A percentile compares a stretch with the other conserved stretches of the same genome.
These are phyloP conservation scores for Pterocles gutturalis DNA, from an alignment of 2,113 vertebrate species.

Conservation along the genomic window DNA sequence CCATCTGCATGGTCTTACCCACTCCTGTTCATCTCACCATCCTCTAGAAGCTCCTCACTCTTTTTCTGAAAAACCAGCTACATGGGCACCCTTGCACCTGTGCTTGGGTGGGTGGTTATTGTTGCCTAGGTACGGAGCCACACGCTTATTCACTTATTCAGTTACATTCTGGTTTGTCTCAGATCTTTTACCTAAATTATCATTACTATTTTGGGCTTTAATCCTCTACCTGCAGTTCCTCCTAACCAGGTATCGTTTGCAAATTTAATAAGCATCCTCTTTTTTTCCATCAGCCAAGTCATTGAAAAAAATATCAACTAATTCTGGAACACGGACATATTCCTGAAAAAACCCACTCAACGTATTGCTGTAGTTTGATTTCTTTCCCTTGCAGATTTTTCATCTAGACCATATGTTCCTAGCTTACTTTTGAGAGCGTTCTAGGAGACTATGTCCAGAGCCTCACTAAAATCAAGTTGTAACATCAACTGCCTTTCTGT, in stretches of 20 bases:
- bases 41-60: neutral
- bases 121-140: neutral
- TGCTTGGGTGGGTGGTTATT: neutral
- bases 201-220: neutral
- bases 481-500: neutral
- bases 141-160: neutral
- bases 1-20: neutral
- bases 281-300: neutral
- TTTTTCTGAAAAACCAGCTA: neutral
- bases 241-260: neutral
- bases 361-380: neutral
- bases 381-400: constrained; percentile 4
- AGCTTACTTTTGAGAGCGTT: neutral
- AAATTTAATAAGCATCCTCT: neutral
- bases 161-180: neutral
- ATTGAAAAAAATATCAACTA: constrained; percentile 39
- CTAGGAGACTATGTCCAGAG: neutral
- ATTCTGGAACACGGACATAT: constrained; percentile 18
- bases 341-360: neutral
- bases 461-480: neutral
- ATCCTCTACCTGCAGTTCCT: neutral
- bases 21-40: neutral
- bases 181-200: neutral
- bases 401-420: constrained; percentile 7
- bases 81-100: neutral